Conservation (phyloP, 2,113 vertebrate genomes). For the Cyanocitta stelleri region DNA sequence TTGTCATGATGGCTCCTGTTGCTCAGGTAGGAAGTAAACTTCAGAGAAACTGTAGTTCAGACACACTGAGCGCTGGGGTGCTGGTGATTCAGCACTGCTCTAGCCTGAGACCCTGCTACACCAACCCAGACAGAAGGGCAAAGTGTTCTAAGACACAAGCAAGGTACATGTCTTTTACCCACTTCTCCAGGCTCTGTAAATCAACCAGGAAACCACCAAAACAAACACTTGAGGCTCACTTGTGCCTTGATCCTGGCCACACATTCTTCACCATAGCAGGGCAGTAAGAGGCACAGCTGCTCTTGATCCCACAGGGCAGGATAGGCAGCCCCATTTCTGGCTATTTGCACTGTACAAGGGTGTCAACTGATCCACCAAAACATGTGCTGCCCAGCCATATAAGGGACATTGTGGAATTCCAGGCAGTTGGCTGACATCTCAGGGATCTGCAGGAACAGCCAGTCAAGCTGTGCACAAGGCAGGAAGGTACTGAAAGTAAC, state of each 20-base stretch:
- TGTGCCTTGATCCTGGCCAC: background rate
- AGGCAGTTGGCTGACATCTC: background rate
- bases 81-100: background rate
- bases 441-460: background rate
- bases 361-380: background rate
- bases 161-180: background rate
- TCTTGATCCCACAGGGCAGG: background rate
- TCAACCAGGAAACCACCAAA: background rate
- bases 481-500: background rate
- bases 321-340: background rate
- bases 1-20: background rate
- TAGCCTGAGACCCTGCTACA: background rate
- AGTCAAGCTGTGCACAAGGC: background rate
- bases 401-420: background rate
- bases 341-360: background rate
- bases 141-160: background rate
- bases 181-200: background rate
- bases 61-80: background rate
- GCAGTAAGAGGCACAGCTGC: background rate
- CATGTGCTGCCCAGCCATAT: fast-evolving
- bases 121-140: background rate
- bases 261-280: background rate
- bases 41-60: background rate
- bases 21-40: background rate
- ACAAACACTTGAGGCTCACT: background rate